Evolutionary conservation across 2,888 invertebrate genomes (phyloP), one percentile per base, ranked within the genome.

Genomic region (Lithosia quadra): DNA sequence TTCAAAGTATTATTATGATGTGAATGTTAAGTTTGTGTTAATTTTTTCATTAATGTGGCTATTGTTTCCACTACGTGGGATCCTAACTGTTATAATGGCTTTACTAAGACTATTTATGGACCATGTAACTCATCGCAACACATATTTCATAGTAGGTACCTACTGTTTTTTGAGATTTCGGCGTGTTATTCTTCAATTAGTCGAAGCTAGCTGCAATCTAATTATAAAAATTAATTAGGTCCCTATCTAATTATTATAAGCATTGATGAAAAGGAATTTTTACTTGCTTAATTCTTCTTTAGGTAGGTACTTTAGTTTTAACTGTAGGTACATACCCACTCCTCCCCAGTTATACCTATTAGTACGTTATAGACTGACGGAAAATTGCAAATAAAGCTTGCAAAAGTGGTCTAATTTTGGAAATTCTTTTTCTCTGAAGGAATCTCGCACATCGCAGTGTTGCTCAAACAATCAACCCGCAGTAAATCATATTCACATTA

Each of bases 401-500:
- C 55, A 63, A 55, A 55, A 36, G 34, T 9, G 13, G 34, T 55
- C 10, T 9, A 53, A 33, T 34, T 28, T 3, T 28, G 13, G 11
- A n/a, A 18, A 43, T 15, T 0, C 5, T 10, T 36, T 24, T 24
- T 10, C 24, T 11, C 21, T 11, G 1, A 28, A 28, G 43, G 33
- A 63, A 63, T 53, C 28, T 58, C 33, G 13, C 56, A 22, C n/a
- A 22, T 43, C 18, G n/a, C 15, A 36, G 36, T 34, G n/a, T 56
- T 63, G 11, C 13, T 63, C n/a, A 15, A 53, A 33, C 55, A 63
- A 18, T 55, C 15, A 34, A 28, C 9, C 21, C 21, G 28, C 57
- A 63, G 34, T 63, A 63, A 63, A 63, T 81, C 79, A 77, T 82
- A 79, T 81, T 75, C 76, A 77, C 78, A 81, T 78, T 74, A 78